These are phyloP conservation scores for Calycopis cecrops DNA, from an alignment of 1,140 invertebrate species.

Conservation along the genomic window DNA sequence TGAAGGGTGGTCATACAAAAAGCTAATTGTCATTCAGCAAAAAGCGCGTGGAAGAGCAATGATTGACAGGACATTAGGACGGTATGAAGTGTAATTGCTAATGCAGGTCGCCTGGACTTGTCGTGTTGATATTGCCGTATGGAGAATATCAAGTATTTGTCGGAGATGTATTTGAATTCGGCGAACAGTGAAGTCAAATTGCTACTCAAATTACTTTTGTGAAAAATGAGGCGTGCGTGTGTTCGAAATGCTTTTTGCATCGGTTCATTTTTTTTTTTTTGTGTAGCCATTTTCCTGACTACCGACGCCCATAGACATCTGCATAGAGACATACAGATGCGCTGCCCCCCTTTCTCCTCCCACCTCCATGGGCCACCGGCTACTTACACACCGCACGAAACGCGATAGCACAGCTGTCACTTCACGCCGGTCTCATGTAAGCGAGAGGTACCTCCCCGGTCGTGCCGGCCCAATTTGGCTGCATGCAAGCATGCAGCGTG, in stretches of 20 bases:
- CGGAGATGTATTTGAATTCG: constrained; percentile 1
- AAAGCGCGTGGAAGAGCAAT: constrained; percentile 33
- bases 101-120: constrained; percentile 44
- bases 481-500: too few species aligned
- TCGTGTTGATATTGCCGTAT: constrained; percentile 45
- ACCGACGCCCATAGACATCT: too few species aligned
- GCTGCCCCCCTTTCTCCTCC: too few species aligned
- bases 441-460: too few species aligned
- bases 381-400: too few species aligned
- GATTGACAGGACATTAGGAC: constrained; percentile 61
- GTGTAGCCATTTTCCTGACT: too few species aligned
- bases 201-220: background rate
- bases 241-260: background rate
- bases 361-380: too few species aligned
- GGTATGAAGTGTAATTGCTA: constrained; percentile 41
- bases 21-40: constrained; percentile 29
- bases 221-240: background rate
- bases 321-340: too few species aligned
- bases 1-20: constrained; percentile 25
- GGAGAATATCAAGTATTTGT: constrained; percentile 39
- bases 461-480: too few species aligned
- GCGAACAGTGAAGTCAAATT: background rate
- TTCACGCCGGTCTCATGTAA: too few species aligned
- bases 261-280: too few species aligned
- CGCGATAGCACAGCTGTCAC: too few species aligned